Evolutionary conservation across 1,140 invertebrate species (phyloP).

Genomic region (Achroia grisella): DNA sequence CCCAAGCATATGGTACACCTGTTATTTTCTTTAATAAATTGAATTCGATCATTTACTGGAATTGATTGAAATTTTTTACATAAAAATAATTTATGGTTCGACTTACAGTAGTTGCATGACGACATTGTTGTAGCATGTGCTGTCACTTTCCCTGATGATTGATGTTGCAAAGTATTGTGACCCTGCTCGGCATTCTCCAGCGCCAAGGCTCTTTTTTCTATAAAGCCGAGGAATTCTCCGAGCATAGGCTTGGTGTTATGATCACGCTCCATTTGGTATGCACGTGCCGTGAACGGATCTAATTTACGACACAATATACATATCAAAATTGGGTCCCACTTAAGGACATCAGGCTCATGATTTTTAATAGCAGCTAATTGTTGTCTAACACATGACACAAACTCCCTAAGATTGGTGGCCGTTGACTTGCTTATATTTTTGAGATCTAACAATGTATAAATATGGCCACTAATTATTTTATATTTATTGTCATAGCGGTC

Average conservation of each 20-base stretch:
- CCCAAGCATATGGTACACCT: no score
- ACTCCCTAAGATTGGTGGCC: constrained; percentile 6
- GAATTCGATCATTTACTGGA: no score
- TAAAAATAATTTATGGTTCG: constrained; percentile 8
- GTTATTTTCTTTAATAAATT: no score
- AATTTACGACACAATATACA: constrained; percentile 10
- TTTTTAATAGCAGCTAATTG: constrained; percentile 6
- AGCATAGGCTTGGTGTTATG: neutral
- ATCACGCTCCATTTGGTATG: constrained; percentile 8
- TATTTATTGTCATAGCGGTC: no score
- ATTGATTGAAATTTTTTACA: constrained; percentile 8
- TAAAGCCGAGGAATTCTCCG: constrained; percentile 4
- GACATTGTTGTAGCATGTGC: neutral
- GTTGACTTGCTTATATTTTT: constrained; percentile 6
- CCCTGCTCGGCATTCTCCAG: constrained; percentile 5
- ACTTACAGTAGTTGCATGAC: constrained; percentile 11
- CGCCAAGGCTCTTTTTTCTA: constrained; percentile 9
- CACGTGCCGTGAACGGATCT: constrained; percentile 1
- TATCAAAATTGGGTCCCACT: constrained; percentile 9
- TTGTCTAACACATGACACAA: constrained; percentile 5
- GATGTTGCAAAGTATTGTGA: neutral
- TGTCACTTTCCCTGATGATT: neutral
- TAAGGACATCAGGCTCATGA: neutral
- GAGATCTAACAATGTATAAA: no score
- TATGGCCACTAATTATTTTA: no score